A percentile compares a stretch with the other conserved stretches of the same genome.
phyloP scores from a whole-genome alignment of 2,113 vertebrate genomes.

The Amphiprion ocellaris region DNA sequence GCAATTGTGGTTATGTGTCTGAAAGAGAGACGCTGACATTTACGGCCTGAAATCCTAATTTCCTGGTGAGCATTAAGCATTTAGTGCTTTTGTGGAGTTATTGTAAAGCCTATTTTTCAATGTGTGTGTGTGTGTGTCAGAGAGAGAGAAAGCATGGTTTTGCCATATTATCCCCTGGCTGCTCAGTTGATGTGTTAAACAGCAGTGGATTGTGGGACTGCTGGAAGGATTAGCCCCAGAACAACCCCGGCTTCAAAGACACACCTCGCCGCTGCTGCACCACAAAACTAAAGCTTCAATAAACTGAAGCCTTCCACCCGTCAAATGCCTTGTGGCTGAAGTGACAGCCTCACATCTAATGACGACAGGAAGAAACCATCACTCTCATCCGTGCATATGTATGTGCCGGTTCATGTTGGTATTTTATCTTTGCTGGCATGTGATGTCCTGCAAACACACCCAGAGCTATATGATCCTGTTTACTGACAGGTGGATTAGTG shows the following conservation, averaged over 20 bases:
- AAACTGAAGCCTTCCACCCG: slow-evolving; percentile 38
- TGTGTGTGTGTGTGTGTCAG: neutral
- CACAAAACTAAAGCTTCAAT: slow-evolving; percentile 36
- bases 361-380: neutral
- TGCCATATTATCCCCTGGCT: slow-evolving; percentile 1
- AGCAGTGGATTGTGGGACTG: slow-evolving; percentile 61
- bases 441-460: too few species aligned
- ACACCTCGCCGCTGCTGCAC: slow-evolving; percentile 1
- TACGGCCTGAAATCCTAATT: slow-evolving; percentile 13
- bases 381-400: neutral
- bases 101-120: slow-evolving; percentile 7
- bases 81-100: slow-evolving; percentile 15
- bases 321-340: slow-evolving; percentile 7
- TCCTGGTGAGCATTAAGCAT: slow-evolving; percentile 8
- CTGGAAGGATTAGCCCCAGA: slow-evolving; percentile 64
- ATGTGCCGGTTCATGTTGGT: neutral
- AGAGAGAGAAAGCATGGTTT: neutral
- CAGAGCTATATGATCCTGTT: neutral
- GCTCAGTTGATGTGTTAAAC: slow-evolving; percentile 63
- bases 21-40: neutral
- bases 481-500: too few species aligned
- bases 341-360: neutral
- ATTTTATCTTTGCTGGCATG: neutral
- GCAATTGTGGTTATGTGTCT: neutral
- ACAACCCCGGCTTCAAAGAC: slow-evolving; percentile 63